Evolutionary conservation across 2,888 invertebrate genomes (phyloP).

Genomic region (Scaptomyza parva): DNA sequence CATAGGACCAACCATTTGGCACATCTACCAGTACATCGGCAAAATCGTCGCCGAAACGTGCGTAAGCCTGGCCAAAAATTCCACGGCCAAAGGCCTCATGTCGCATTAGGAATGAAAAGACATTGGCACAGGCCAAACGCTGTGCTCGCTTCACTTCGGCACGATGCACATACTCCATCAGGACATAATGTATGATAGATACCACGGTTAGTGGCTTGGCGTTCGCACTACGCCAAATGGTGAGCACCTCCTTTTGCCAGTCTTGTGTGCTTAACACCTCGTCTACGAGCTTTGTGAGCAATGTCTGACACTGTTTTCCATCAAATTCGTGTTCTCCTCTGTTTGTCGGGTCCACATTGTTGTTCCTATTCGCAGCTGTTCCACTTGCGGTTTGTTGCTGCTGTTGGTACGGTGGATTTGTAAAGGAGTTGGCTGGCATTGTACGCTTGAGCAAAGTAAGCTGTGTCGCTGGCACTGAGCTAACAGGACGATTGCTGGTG

Average conservation of each 20-base stretch:
- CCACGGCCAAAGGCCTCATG: constrained; percentile 57
- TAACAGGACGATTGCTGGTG: constrained; percentile 54
- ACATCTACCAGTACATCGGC: constrained; percentile 80
- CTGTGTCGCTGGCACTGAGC: constrained; percentile 17
- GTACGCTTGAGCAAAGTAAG: constrained; percentile 58
- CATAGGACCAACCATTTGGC: constrained; percentile 80
- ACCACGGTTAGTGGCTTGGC: constrained; percentile 58
- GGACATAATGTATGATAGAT: constrained; percentile 66
- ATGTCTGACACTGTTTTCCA: constrained; percentile 65
- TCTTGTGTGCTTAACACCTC: constrained; percentile 60
- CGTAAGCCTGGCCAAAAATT: constrained; percentile 71
- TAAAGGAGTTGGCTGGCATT: constrained; percentile 24
- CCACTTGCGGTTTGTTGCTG: background rate
- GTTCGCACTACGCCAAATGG: constrained; percentile 67
- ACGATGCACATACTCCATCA: constrained; percentile 77
- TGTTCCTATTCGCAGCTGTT: constrained; percentile 19
- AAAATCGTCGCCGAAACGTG: constrained; percentile 70
- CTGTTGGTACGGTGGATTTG: constrained; percentile 46
- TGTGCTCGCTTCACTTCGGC: constrained; percentile 61
- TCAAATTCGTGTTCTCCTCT: constrained; percentile 21
- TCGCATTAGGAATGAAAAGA: constrained; percentile 70
- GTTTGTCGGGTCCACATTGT: constrained; percentile 9
- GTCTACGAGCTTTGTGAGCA: constrained; percentile 73
- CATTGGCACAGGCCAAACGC: constrained; percentile 73
- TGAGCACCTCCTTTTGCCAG: constrained; percentile 68